Percentiles rank a stretch among this genome's conserved stretches.
Conservation (phyloP, 2,113 vertebrate genomes). For the Pontoporia blainvillei region DNA sequence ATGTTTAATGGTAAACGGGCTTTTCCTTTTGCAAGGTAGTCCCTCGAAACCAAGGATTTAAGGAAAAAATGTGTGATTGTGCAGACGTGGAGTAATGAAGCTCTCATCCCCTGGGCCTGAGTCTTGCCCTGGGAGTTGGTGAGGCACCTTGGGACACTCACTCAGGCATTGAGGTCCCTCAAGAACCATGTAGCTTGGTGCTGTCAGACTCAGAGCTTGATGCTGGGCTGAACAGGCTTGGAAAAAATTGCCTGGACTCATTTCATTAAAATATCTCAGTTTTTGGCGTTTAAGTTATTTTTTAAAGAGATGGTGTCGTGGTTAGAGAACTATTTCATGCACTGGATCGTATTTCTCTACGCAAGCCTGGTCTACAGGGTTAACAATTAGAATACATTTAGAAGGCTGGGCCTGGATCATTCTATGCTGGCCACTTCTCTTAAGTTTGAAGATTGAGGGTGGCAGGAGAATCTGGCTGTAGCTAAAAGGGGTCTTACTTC, state of each 20-base stretch:
- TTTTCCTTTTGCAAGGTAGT: background rate
- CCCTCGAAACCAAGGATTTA: background rate
- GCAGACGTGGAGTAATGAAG: background rate
- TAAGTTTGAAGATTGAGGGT: background rate
- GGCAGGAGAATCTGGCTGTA: background rate
- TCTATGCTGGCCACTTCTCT: background rate
- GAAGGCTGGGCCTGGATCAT: background rate
- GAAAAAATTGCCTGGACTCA: background rate
- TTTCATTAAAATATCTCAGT: background rate
- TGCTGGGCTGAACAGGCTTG: background rate
- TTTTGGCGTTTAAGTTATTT: background rate
- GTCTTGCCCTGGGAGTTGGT: background rate
- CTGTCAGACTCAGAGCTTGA: background rate
- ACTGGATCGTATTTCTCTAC: background rate
- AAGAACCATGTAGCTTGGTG: background rate
- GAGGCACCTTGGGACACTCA: background rate
- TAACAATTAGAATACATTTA: background rate
- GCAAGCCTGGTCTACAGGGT: background rate
- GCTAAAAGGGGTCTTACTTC: background rate
- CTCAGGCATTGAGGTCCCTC: background rate
- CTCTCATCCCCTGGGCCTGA: background rate
- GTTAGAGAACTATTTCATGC: background rate
- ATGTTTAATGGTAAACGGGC: conserved; percentile 7
- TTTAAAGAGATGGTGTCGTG: background rate
- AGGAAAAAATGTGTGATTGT: background rate